Evolutionary conservation across 2,797 vertebrate genomes (phyloP).

Genomic region (Cirrhinus mrigala): DNA sequence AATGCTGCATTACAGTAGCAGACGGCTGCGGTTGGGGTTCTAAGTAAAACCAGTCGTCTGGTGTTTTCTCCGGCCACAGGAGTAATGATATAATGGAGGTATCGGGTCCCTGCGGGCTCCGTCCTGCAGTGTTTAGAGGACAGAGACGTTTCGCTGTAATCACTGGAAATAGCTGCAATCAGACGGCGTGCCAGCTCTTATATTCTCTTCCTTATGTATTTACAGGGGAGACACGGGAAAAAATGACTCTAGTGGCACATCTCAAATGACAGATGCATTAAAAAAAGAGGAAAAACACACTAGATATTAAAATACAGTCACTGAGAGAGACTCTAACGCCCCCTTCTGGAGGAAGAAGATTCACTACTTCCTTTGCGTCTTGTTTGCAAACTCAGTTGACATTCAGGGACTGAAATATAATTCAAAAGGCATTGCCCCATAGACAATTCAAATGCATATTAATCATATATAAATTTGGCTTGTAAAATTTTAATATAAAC

Average conservation of each 20-base stretch:
- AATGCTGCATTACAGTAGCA: constrained; percentile 27
- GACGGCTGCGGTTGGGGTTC: constrained; percentile 46
- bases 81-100: constrained; percentile 68
- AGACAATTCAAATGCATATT: too few species aligned
- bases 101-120: constrained; percentile 51
- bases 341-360: constrained; percentile 69
- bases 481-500: too few species aligned
- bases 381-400: not conserved
- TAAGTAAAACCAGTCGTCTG: constrained; percentile 48
- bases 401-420: not conserved
- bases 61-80: constrained; percentile 48
- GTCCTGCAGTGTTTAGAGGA: constrained; percentile 53
- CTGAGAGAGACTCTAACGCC: constrained; percentile 75
- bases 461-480: too few species aligned
- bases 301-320: not conserved
- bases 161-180: constrained; percentile 52
- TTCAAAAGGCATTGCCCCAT: not conserved
- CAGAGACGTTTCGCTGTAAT: constrained; percentile 58
- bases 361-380: too few species aligned
- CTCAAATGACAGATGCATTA: constrained; percentile 37
- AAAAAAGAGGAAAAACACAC: not conserved
- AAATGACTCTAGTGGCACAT: constrained; percentile 40
- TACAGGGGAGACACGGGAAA: constrained; percentile 45
- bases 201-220: constrained; percentile 48
- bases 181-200: constrained; percentile 28